Evolutionary conservation across 2,888 invertebrate species (phyloP).

Genomic region (Callyntrura sp.): DNA sequence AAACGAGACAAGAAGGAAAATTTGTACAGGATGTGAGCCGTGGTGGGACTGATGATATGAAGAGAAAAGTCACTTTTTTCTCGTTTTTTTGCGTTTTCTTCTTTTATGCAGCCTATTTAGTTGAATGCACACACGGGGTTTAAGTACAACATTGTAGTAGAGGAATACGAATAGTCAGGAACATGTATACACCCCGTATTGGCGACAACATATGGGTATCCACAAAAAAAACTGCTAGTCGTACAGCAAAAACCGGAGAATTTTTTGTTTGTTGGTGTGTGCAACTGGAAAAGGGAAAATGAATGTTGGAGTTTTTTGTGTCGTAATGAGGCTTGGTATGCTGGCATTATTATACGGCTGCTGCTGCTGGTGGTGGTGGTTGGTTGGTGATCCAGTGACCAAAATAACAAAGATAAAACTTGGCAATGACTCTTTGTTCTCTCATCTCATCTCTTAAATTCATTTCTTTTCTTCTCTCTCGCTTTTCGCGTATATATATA

Average conservation of each 20-base stretch:
- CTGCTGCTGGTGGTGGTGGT: no score
- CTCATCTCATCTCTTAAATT: constrained; percentile 51
- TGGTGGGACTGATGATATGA: background rate
- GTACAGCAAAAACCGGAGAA: background rate
- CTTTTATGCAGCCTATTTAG: background rate
- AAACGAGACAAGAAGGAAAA: background rate
- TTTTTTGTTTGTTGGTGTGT: constrained; percentile 20
- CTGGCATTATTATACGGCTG: constrained; percentile 28
- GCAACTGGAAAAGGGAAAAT: background rate
- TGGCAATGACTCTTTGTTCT: constrained; percentile 69
- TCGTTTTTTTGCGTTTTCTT: background rate
- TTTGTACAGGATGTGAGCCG: constrained; percentile 3
- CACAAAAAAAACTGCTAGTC: background rate
- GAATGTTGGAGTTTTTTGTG: background rate
- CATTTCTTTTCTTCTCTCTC: constrained; percentile 29
- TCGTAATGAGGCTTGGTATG: constrained; percentile 36
- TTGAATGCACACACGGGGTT: background rate
- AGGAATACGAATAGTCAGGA: background rate
- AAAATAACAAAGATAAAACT: constrained; percentile 67
- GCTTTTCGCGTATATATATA: background rate
- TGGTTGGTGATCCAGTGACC: constrained; percentile 68
- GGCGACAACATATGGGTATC: background rate
- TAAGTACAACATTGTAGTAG: background rate
- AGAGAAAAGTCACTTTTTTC: background rate
- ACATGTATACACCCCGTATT: background rate